Evolutionary conservation across 2,113 vertebrate species (phyloP), one percentile per base, ranked within the genome.

Genomic region (Haemorhous mexicanus): DNA sequence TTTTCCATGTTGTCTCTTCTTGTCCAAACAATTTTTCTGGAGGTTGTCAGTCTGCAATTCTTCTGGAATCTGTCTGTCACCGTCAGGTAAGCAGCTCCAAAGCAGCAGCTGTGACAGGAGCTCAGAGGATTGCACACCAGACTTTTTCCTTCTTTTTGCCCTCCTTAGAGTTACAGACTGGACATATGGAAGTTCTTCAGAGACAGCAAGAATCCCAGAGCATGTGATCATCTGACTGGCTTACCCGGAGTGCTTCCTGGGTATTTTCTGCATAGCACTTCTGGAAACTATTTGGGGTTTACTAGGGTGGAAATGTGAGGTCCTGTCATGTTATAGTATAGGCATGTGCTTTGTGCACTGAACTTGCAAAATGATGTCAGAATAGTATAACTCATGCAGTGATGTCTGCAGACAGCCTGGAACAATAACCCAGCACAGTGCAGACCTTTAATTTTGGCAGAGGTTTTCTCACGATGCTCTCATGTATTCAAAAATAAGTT

Each of bases 161-260:
- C 58, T 76, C 27, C 37, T 72, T 73, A 32, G 44, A 78, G 13
- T 70, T 92, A 21, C 2, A 79, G 30, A 23, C 37, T 55, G n/a
- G 90, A 91, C 92, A 87, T 94, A 83, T 85, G 95, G 95, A 96
- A 95, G 82, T 69, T 95, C 94, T 96, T 96, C 92, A 79, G 96
- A 85, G 92, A 79, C 82, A 83, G 78, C 15, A 47, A 82, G 90
- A 73, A 73, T 95, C 92, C 78, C 92, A 83, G 78, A 85, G 70
- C 62, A 79, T 72, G 58, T 39, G 84, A 66, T 90, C 58, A 53
- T 95, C 67, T 67, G 62, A 82, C 72, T 32, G 56, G 53, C 78
- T 93, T 87, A 73, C 78, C 85, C 75, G 83, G 78, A 8, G 0
- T 82, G 78, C 77, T 96, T 74, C 49, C 70, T 62, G 87, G 41